Evolutionary conservation across 2,888 invertebrate species (phyloP).

Genomic region (Linnaemya tessellans): DNA sequence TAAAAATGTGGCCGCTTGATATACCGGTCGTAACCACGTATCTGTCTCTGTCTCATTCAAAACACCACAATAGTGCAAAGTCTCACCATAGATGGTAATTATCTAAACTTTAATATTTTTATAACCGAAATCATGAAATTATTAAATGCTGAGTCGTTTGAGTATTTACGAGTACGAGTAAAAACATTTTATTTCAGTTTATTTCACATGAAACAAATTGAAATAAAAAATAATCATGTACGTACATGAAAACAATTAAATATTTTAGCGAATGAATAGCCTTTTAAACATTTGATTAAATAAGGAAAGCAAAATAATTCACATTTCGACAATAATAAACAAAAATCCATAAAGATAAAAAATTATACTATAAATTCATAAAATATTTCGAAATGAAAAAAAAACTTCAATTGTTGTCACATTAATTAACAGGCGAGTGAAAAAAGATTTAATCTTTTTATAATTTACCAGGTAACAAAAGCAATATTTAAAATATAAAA

Average conservation of each 20-base stretch:
- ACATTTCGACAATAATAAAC: neutral
- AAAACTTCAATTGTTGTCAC: slow-evolving; percentile 43
- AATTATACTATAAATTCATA: neutral
- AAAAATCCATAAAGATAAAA: slow-evolving; percentile 29
- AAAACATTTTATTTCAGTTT: neutral
- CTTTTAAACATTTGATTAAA: neutral
- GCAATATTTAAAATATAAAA: slow-evolving; percentile 24
- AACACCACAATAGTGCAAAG: too few species aligned
- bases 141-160: too few species aligned
- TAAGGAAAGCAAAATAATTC: slow-evolving; percentile 2
- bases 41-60: too few species aligned
- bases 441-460: slow-evolving; percentile 34
- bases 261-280: slow-evolving; percentile 1
- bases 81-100: too few species aligned
- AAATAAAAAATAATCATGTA: neutral
- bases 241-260: neutral
- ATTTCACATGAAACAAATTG: neutral
- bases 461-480: slow-evolving; percentile 8
- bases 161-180: too few species aligned
- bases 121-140: too few species aligned
- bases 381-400: slow-evolving; percentile 34
- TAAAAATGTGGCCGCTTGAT: neutral
- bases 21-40: too few species aligned
- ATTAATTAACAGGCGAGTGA: slow-evolving; percentile 50
- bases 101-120: too few species aligned